These are phyloP conservation scores for Pterobdella sp. DNA, from an alignment of 2,888 invertebrate genomes.

Conservation along the genomic window DNA sequence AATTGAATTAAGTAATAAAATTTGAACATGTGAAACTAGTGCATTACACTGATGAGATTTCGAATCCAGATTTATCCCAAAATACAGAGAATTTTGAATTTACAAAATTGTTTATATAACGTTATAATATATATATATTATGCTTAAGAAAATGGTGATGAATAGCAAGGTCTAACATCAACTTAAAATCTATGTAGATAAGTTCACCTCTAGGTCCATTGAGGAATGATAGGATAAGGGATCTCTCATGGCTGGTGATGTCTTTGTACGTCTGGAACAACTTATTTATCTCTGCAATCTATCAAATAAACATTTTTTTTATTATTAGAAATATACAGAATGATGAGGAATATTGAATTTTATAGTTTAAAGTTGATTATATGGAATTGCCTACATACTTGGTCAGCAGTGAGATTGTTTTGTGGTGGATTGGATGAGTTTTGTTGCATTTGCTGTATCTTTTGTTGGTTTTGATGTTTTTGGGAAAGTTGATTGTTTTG, in stretches of 20 bases:
- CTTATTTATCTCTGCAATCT: constrained; percentile 91
- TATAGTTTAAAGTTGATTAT: too few species aligned
- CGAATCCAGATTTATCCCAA: too few species aligned
- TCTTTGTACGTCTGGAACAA: constrained; percentile 93
- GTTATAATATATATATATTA: too few species aligned
- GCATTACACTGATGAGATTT: too few species aligned
- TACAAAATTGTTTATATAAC: too few species aligned
- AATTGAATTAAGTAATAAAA: too few species aligned
- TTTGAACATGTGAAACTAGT: too few species aligned
- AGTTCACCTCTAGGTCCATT: constrained; percentile 79
- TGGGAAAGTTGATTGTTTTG: not conserved
- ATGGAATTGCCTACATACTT: not conserved
- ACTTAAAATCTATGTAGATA: not conserved
- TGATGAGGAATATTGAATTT: not conserved
- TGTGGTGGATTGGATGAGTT: not conserved
- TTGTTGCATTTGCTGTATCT: not conserved
- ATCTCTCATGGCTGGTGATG: constrained; percentile 90
- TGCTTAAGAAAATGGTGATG: too few species aligned
- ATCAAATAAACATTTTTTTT: constrained; percentile 50
- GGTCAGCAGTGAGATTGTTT: not conserved
- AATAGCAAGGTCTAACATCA: too few species aligned
- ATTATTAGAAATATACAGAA: not conserved
- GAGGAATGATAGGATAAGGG: constrained; percentile 94
- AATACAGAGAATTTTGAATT: too few species aligned
- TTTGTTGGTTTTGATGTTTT: not conserved